phyloP scores from a whole-genome alignment of 2,113 vertebrate genomes.

The Amphiprion percula region DNA sequence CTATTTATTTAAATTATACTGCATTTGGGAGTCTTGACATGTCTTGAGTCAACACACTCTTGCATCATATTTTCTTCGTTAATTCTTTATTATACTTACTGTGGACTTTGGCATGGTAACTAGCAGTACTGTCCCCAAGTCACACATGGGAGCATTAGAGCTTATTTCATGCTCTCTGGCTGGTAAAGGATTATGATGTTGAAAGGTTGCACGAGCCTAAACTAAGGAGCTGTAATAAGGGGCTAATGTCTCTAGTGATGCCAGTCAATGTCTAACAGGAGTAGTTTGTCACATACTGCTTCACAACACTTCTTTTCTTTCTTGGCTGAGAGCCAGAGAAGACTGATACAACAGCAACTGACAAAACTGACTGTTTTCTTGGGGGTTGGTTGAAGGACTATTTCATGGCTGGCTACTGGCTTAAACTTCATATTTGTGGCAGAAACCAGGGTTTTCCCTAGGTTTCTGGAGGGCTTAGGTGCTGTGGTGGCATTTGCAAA shows the following conservation, averaged over 20 bases:
- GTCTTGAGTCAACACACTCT: conserved; percentile 1
- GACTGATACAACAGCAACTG: not conserved
- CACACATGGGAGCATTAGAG: not conserved
- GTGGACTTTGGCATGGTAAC: conserved; percentile 1
- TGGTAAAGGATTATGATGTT: not conserved
- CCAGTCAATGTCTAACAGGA: not conserved
- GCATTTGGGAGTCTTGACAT: not conserved
- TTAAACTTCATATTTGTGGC: not conserved
- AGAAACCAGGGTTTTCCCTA: not conserved
- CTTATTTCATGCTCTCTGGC: conserved; percentile 3
- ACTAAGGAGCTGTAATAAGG: not conserved
- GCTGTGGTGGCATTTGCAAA: conserved; percentile 3
- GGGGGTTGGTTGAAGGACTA: not conserved
- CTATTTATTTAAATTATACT: conserved; percentile 7
- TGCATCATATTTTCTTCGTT: conserved; percentile 2
- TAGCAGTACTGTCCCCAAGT: not conserved
- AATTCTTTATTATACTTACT: not conserved
- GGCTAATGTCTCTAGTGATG: conserved; percentile 3
- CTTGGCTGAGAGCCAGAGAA: not conserved
- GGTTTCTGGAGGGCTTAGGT: not conserved
- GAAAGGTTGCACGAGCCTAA: conserved; percentile 9
- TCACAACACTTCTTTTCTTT: not conserved
- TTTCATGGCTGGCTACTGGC: not conserved
- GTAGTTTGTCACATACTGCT: not conserved
- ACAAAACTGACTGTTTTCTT: not conserved